Evolutionary conservation across 2,113 vertebrate genomes (phyloP), one percentile per base, ranked within the genome.

Genomic region (Balaeniceps rex): DNA sequence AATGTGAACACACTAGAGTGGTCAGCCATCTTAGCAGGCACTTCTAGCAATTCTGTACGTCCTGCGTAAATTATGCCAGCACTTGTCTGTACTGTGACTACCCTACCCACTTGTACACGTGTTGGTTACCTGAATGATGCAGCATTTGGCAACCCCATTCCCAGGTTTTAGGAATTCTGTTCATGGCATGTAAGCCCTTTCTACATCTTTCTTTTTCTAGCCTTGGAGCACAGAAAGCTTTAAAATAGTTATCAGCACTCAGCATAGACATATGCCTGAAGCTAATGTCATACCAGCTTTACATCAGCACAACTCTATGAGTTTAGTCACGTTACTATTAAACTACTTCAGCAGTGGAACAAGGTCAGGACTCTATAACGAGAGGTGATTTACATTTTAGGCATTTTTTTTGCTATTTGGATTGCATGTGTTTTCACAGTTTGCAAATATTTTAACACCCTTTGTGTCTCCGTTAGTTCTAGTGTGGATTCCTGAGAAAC

Each of bases 81-180:
- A 6, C 11, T n/a, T 76, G 10, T 36, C 22, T 83, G 15, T 21
- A 14, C 40, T 58, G 11, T 49, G 24, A 58, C 19, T 68, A 40
- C 47, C 7, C 10, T 63, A n/a, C 7, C 3, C n/a, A 25, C 9
- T 44, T 0, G 1, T 17, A 36, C 5, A 5, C 24, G 6, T 0
- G 2, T 51, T 0, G 2, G 18, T 46, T 51, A n/a, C 11, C 10
- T 46, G 25, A 78, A 49, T 49, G 34, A 54, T 58, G 33, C 4
- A 74, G 16, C 6, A 22, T 74, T 81, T 83, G 47, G 40, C 21
- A 77, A 40, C 3, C 3, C 10, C 7, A 70, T 7, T 6, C 4
- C 1, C 6, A 46, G 34, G 19, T 57, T 87, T 77, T 40, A 77
- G 14, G 9, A n/a, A n/a, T n/a, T 65, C 19, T 52, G 10, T 22